These are phyloP conservation scores for Fratercula arctica DNA, from an alignment of 2,797 vertebrate species.

Conservation along the genomic window DNA sequence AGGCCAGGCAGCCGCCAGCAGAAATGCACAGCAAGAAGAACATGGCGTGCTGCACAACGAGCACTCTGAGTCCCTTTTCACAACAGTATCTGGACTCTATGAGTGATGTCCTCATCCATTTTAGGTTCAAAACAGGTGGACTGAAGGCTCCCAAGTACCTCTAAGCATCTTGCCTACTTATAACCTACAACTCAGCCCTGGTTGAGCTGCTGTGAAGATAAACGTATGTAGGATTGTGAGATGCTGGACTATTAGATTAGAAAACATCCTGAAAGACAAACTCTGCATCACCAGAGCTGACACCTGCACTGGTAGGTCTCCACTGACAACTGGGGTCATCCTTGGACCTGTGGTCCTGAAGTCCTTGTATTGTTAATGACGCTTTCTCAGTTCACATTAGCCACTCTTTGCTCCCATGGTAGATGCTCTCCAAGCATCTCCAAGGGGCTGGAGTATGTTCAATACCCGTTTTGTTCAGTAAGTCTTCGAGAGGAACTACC, in stretches of 20 bases:
- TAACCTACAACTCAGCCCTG: neutral
- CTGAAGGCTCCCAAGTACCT: neutral
- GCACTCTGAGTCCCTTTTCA: neutral
- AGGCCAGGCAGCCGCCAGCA: neutral
- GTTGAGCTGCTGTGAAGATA: neutral
- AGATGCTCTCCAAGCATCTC: neutral
- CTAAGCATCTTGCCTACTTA: neutral
- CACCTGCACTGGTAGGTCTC: neutral
- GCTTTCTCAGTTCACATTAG: neutral
- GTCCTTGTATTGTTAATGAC: neutral
- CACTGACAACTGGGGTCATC: rapidly evolving
- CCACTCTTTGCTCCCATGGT: neutral
- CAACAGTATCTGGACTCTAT: neutral
- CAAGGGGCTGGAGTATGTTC: neutral
- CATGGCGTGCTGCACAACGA: neutral
- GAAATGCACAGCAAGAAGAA: neutral
- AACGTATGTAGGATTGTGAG: neutral
- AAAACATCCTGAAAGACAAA: neutral
- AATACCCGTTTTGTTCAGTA: neutral
- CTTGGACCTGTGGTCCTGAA: neutral
- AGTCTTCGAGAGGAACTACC: neutral
- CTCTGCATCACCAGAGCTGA: neutral
- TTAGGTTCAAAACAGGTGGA: neutral
- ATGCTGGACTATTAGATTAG: neutral
- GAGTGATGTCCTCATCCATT: neutral